phyloP scores from a whole-genome alignment of 2,113 vertebrate species.

The Hippopotamus amphibius region DNA sequence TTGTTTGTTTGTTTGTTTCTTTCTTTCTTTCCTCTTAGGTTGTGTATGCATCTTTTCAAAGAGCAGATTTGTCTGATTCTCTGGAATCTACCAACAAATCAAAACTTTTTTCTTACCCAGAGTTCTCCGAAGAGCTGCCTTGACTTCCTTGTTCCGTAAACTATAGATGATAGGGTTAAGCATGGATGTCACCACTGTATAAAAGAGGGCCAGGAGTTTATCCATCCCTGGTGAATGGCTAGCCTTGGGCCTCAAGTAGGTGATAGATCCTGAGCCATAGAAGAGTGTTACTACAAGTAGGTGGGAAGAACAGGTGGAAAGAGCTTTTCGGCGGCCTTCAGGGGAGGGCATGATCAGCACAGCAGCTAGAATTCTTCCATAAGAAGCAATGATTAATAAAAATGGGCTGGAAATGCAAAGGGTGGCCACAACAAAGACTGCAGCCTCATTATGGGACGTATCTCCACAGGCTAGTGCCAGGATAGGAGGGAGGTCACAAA shows the following conservation, averaged over 20 bases:
- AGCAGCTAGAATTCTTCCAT: constrained; percentile 10
- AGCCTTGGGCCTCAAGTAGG: constrained; percentile 68
- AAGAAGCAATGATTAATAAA: constrained; percentile 66
- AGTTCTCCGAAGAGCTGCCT: background rate
- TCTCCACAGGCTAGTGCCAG: constrained; percentile 68
- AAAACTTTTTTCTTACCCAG: background rate
- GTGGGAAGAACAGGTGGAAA: constrained; percentile 71
- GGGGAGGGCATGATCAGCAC: constrained; percentile 54
- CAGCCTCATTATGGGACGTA: constrained; percentile 49
- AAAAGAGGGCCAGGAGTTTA: constrained; percentile 67
- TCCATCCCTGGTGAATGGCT: constrained; percentile 50
- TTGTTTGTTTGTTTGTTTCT: no score
- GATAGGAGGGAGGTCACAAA: constrained; percentile 77
- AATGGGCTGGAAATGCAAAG: constrained; percentile 70
- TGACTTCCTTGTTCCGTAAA: constrained; percentile 68
- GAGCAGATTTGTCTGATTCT: background rate
- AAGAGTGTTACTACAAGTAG: constrained; percentile 67
- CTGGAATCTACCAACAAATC: background rate
- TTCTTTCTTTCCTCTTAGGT: background rate
- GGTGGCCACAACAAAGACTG: background rate
- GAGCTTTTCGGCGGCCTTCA: constrained; percentile 55
- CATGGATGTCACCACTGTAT: constrained; percentile 65
- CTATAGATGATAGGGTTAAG: constrained; percentile 73
- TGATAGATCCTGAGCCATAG: constrained; percentile 65
- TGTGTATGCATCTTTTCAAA: background rate